These are phyloP conservation scores for Palloptera scutellata DNA, from an alignment of 2,888 invertebrate genomes.

Conservation along the genomic window DNA sequence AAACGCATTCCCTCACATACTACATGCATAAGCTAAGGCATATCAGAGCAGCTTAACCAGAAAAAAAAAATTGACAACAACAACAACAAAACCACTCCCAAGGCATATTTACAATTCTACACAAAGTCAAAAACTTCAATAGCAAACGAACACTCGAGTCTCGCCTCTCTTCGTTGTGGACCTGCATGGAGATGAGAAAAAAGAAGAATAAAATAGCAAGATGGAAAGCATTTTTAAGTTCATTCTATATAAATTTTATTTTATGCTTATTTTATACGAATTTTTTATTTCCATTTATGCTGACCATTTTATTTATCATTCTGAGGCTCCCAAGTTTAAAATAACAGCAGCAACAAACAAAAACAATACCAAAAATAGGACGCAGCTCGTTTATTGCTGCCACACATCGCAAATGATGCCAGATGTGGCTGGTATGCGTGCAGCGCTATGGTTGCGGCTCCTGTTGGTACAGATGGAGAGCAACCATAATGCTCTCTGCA, in stretches of 20 bases:
- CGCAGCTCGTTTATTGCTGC: slow-evolving; percentile 25
- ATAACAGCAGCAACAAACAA: slow-evolving; percentile 28
- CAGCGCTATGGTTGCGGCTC: not conserved
- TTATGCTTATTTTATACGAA: slow-evolving; percentile 43
- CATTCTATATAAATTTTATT: slow-evolving; percentile 45
- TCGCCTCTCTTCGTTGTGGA: not conserved
- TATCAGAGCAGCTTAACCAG: not conserved
- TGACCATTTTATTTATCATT: slow-evolving; percentile 42
- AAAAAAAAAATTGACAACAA: not conserved
- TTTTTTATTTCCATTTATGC: too few relatives aligned
- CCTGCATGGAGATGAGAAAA: too few relatives aligned
- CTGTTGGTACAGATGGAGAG: not conserved
- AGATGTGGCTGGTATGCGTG: slow-evolving; percentile 10
- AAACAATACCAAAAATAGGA: slow-evolving; percentile 6
- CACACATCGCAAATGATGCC: not conserved
- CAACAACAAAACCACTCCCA: not conserved
- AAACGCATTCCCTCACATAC: slow-evolving; percentile 34
- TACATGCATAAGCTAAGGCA: too few relatives aligned
- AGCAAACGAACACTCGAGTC: not conserved
- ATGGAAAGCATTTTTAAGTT: slow-evolving; percentile 30
- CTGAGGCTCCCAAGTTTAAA: slow-evolving; percentile 38
- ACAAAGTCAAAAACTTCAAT: too few relatives aligned
- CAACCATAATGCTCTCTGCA: not conserved
- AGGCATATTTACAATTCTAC: not conserved
- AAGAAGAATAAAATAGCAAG: too few relatives aligned